Conservation (phyloP, 2,797 vertebrate genomes). For the Darevskia mixta region DNA sequence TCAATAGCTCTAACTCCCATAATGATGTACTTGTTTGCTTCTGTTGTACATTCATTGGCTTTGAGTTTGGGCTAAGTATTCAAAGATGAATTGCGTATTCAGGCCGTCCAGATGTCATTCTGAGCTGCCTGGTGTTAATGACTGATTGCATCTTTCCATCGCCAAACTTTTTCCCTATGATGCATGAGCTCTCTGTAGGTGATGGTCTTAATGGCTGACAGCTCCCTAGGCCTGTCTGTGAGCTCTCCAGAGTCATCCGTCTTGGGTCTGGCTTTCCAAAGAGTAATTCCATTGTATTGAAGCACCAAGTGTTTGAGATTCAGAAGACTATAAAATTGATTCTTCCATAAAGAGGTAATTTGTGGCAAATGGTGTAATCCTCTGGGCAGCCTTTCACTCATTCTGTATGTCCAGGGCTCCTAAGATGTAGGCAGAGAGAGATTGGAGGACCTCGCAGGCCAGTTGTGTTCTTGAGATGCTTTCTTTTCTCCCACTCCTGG, state of each 20-base stretch:
- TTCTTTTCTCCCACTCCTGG: conserved; percentile 15
- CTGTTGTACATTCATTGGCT: not conserved
- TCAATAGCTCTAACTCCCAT: not conserved
- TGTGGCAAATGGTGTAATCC: conserved; percentile 69
- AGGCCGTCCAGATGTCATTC: conserved; percentile 23
- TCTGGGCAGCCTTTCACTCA: conserved; percentile 59
- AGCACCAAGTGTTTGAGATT: conserved; percentile 71
- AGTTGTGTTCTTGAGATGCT: conserved; percentile 45
- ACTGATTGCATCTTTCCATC: conserved; percentile 51
- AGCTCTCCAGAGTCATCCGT: conserved; percentile 35
- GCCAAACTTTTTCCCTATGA: conserved; percentile 30
- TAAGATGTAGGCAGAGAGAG: conserved; percentile 32
- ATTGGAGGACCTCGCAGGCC: conserved; percentile 39
- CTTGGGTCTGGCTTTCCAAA: conserved; percentile 54
- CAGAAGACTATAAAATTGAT: conserved; percentile 68
- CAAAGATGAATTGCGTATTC: not conserved
- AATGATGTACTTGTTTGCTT: not conserved
- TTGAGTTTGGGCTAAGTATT: conserved; percentile 34
- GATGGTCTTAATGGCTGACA: conserved; percentile 55
- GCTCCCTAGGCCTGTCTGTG: conserved; percentile 47
- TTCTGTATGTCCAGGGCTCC: conserved; percentile 57
- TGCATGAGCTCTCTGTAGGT: conserved; percentile 41
- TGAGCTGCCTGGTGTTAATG: conserved; percentile 5
- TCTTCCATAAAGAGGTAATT: conserved; percentile 73
- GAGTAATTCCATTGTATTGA: conserved; percentile 65